Evolutionary conservation across 2,113 vertebrate species (phyloP).

Genomic region (Erinaceus europaeus): DNA sequence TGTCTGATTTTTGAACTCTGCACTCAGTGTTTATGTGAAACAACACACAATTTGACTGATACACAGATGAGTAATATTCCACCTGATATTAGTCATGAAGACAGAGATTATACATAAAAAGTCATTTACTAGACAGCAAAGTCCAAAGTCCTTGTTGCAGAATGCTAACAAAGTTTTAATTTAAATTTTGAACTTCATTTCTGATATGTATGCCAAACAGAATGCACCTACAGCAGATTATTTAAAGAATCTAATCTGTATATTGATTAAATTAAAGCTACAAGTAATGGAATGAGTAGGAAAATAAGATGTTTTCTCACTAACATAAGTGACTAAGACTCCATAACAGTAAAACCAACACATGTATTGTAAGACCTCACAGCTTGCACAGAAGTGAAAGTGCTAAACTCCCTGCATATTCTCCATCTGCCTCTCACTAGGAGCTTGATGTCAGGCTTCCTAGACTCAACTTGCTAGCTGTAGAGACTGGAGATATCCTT

Average conservation of each 20-base stretch:
- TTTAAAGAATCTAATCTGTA: not conserved
- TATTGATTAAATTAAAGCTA: not conserved
- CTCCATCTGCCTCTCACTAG: not conserved
- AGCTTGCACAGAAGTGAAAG: not conserved
- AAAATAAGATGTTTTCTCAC: not conserved
- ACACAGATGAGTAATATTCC: not conserved
- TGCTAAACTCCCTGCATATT: not conserved
- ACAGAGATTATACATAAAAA: not conserved
- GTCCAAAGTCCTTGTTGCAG: too few species aligned
- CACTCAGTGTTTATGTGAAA: not conserved
- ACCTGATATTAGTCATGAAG: not conserved
- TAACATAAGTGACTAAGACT: rapidly evolving
- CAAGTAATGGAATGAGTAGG: not conserved
- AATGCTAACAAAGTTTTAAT: not conserved
- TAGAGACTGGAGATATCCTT: not conserved
- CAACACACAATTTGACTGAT: not conserved
- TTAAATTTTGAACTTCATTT: not conserved
- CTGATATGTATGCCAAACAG: not conserved
- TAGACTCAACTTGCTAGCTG: not conserved
- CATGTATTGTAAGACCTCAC: not conserved
- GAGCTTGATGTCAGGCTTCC: not conserved
- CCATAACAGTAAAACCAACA: not conserved
- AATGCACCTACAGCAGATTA: not conserved
- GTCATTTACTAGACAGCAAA: too few species aligned
- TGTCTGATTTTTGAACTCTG: not conserved